Evolutionary conservation across 1,140 invertebrate species (phyloP), one percentile per base, ranked within the genome.

Genomic region (Gryon sp.): DNA sequence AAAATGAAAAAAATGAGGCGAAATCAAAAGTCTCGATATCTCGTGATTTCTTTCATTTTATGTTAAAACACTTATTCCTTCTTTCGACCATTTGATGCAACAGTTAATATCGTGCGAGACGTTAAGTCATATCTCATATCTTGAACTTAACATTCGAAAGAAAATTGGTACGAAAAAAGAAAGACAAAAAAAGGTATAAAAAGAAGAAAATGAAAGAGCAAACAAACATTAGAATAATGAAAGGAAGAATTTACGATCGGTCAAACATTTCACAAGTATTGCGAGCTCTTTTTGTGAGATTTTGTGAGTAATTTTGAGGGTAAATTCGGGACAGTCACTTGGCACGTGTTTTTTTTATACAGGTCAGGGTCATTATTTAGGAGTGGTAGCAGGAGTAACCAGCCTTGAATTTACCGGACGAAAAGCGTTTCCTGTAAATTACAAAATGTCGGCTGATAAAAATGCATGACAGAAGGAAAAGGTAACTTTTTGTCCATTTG

Each of bases 261-360:
- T 19, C 36, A 38, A 24, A 26, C 16, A 70, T 50, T 70, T 36
- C 53, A 59, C 48, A 70, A 52, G 46, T 70, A 30, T 60, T 43
- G 48, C 50, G 9, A 53, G 50, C 16, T 19, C 6, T 16, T 36
- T 43, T 32, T 22, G 30, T 41, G 26, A n/a, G n/a, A n/a, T n/a
- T n/a, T n/a, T n/a, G n/a, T n/a, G n/a, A n/a, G n/a, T n/a, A n/a
- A n/a, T n/a, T n/a, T n/a, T n/a, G n/a, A n/a, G n/a, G n/a, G n/a
- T n/a, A n/a, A n/a, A n/a, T n/a, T n/a, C n/a, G n/a, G n/a, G n/a
- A n/a, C n/a, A 24, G 22, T 24, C 18, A 19, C 32, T 69, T 19
- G 30, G 46, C 46, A 63, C 68, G 41, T 55, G 68, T 32, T 59
- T 40, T 55, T 69, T 70, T 72, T 20, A 53, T 72, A 63, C 48